Conservation (phyloP, 2,888 invertebrate genomes). For the Lycophotia porphyrea region DNA sequence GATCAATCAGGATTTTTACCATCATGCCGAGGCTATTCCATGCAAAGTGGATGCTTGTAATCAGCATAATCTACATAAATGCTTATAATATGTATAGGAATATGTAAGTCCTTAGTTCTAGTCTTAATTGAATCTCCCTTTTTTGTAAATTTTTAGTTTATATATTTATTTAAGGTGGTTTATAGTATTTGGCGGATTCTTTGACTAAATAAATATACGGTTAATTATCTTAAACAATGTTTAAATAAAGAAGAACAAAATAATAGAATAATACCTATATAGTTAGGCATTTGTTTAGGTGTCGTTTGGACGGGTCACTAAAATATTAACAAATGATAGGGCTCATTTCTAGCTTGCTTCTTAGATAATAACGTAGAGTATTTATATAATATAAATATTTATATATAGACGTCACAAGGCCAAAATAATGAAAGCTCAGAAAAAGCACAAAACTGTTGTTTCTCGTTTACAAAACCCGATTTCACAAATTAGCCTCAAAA, state of each 20-base stretch:
- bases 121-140: neutral
- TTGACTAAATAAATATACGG: too few species aligned
- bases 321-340: neutral
- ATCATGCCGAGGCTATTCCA: neutral
- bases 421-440: constrained; percentile 36
- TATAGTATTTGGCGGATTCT: neutral
- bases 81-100: too few species aligned
- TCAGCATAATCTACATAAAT: neutral
- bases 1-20: neutral
- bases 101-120: too few species aligned
- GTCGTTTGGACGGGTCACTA: neutral
- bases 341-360: neutral
- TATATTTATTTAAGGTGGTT: neutral
- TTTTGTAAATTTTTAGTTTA: neutral
- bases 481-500: constrained; percentile 48
- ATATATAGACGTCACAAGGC: neutral
- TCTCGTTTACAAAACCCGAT: constrained; percentile 41
- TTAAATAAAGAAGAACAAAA: too few species aligned
- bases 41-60: neutral
- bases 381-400: constrained; percentile 1
- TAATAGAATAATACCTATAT: neutral
- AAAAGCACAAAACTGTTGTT: constrained; percentile 30
- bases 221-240: too few species aligned
- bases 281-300: neutral
- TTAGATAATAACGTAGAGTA: too few species aligned